Conservation (phyloP, 2,797 vertebrate genomes). For the Cynopterus sphinx region DNA sequence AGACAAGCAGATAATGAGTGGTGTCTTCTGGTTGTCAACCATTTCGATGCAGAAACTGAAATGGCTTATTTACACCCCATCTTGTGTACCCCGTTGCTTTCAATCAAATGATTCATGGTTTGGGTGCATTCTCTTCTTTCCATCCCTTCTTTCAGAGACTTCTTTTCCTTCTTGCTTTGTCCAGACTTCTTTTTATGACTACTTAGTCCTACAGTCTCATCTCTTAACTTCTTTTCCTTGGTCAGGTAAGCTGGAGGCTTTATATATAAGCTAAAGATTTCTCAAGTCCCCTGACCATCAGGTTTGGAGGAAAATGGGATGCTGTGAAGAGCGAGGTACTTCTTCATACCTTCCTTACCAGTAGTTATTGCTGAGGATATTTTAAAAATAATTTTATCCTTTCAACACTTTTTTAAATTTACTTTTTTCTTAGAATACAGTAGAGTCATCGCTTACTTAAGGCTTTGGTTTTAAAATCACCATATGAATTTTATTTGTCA, state of each 20-base stretch:
- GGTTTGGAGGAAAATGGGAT: background rate
- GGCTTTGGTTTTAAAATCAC: background rate
- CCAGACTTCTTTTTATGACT: background rate
- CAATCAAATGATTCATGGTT: background rate
- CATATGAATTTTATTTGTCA: background rate
- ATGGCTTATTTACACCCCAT: background rate
- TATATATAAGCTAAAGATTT: background rate
- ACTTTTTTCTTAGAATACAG: background rate
- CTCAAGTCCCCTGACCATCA: background rate
- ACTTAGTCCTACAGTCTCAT: background rate
- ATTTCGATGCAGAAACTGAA: background rate
- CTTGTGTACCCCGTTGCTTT: background rate
- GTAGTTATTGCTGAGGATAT: background rate
- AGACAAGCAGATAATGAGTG: fast-evolving
- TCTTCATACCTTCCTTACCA: background rate
- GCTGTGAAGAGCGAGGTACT: background rate
- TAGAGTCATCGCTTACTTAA: background rate
- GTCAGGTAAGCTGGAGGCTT: background rate
- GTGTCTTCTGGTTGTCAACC: background rate
- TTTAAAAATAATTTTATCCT: background rate
- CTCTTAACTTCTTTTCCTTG: background rate
- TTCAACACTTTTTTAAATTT: conserved; percentile 9
- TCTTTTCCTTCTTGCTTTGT: background rate
- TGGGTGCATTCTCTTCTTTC: background rate
- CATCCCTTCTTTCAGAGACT: background rate